phyloP scores from a whole-genome alignment of 2,888 invertebrate genomes.

The Xestia c-nigrum region DNA sequence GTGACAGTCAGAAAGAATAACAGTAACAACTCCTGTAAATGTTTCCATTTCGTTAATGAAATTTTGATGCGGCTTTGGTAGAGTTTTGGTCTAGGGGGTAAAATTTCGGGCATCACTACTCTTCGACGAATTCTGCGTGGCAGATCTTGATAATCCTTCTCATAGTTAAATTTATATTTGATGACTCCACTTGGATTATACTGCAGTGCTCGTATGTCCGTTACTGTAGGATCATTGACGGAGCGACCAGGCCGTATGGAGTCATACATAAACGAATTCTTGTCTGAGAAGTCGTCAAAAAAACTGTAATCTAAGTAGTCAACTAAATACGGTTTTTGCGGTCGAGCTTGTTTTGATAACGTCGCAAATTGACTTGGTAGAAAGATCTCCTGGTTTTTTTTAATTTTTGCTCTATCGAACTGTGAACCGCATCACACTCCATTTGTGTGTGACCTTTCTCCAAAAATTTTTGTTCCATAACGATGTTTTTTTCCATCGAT shows the following conservation, averaged over 20 bases:
- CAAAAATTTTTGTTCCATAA: constrained; percentile 54
- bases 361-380: constrained; percentile 19
- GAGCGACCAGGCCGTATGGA: constrained; percentile 44
- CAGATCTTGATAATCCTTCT: constrained; percentile 27
- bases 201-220: constrained; percentile 32
- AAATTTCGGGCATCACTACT: constrained; percentile 33
- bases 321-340: constrained; percentile 34
- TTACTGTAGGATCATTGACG: constrained; percentile 41
- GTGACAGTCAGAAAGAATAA: constrained; percentile 40
- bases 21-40: constrained; percentile 35
- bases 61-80: constrained; percentile 27
- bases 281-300: constrained; percentile 38
- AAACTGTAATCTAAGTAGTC: constrained; percentile 35
- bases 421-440: constrained; percentile 59
- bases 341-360: constrained; percentile 30
- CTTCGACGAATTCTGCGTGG: constrained; percentile 32
- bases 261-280: constrained; percentile 35
- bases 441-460: constrained; percentile 63
- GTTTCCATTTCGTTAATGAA: constrained; percentile 10
- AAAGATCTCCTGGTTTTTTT: constrained; percentile 13
- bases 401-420: constrained; percentile 15
- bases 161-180: constrained; percentile 45
- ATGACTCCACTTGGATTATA: constrained; percentile 43
- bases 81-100: constrained; percentile 30
- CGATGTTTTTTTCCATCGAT: constrained; percentile 38